These are phyloP conservation scores for Hiodon tergisus DNA, from an alignment of 2,113 vertebrate species.

Conservation along the genomic window DNA sequence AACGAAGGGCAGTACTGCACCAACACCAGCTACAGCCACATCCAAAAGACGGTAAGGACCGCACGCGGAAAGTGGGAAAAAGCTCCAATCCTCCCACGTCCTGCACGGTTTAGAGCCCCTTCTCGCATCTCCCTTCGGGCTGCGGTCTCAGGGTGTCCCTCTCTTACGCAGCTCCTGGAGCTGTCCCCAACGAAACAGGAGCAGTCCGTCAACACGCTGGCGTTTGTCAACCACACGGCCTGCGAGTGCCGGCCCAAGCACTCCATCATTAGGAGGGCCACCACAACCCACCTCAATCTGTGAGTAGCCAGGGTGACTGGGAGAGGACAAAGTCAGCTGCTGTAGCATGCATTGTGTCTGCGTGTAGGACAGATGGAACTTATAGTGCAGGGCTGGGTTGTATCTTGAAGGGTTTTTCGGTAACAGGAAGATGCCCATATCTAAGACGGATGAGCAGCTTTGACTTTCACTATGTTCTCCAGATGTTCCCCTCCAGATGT, in stretches of 20 bases:
- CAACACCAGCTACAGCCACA: slow-evolving; percentile 49
- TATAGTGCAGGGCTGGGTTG: neutral
- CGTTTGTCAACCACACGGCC: slow-evolving; percentile 60
- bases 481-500: slow-evolving; percentile 54
- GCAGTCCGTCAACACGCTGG: slow-evolving; percentile 41
- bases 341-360: neutral
- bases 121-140: neutral
- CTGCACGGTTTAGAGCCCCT: neutral
- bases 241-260: slow-evolving; percentile 53
- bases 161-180: slow-evolving; percentile 48
- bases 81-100: neutral
- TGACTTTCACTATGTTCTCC: neutral
- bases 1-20: slow-evolving; percentile 54
- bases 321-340: too few relatives aligned
- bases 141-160: neutral
- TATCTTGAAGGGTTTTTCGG: neutral
- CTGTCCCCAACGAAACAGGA: slow-evolving; percentile 45
- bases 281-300: slow-evolving; percentile 37
- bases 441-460: too few relatives aligned
- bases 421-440: neutral
- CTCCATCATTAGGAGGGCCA: slow-evolving; percentile 57
- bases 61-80: neutral
- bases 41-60: slow-evolving; percentile 60
- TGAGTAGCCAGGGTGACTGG: slow-evolving; percentile 37
- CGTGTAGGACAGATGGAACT: neutral